Percentiles rank a stretch among this genome's conserved stretches.
Conservation (phyloP, 2,797 vertebrate genomes). For the Neostethus bicornis region DNA sequence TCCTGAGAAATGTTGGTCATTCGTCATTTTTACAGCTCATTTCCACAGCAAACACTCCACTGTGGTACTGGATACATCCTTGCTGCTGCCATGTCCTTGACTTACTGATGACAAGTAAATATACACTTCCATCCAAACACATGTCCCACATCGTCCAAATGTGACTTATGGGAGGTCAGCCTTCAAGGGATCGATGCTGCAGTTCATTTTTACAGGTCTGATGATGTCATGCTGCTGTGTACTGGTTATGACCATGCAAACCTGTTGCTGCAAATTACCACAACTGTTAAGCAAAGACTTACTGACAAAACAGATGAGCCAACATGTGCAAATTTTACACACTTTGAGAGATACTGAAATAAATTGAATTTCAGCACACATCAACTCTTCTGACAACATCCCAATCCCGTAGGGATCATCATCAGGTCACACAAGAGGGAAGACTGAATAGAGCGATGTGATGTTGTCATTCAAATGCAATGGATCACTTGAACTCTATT, state of each 20-base stretch:
- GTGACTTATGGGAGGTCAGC: conserved; percentile 68
- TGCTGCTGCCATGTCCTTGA: conserved; percentile 61
- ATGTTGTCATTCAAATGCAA: conserved; percentile 75
- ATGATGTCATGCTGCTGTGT: conserved; percentile 67
- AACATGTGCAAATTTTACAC: conserved; percentile 11
- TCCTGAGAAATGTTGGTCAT: conserved; percentile 61
- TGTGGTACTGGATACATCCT: conserved; percentile 51
- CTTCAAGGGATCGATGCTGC: conserved; percentile 62
- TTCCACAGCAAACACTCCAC: conserved; percentile 63
- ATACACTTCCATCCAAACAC: conserved; percentile 73
- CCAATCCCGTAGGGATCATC: conserved; percentile 64
- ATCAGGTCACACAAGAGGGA: conserved; percentile 54
- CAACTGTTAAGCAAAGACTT: conserved; percentile 1
- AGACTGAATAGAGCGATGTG: conserved; percentile 65
- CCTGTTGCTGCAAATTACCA: conserved; percentile 54
- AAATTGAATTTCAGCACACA: conserved; percentile 18
- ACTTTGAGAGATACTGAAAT: conserved; percentile 27
- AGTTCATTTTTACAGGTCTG: conserved; percentile 68
- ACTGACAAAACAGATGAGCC: conserved; percentile 3
- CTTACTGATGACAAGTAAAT: conserved; percentile 72
- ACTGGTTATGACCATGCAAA: conserved; percentile 45
- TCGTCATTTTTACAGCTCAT: conserved; percentile 76
- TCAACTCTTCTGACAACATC: conserved; percentile 54
- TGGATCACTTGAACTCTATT: conserved; percentile 72
- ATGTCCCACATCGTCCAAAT: conserved; percentile 58